Conservation (phyloP, 2,797 vertebrate genomes). For the Scyliorhinus canicula region DNA sequence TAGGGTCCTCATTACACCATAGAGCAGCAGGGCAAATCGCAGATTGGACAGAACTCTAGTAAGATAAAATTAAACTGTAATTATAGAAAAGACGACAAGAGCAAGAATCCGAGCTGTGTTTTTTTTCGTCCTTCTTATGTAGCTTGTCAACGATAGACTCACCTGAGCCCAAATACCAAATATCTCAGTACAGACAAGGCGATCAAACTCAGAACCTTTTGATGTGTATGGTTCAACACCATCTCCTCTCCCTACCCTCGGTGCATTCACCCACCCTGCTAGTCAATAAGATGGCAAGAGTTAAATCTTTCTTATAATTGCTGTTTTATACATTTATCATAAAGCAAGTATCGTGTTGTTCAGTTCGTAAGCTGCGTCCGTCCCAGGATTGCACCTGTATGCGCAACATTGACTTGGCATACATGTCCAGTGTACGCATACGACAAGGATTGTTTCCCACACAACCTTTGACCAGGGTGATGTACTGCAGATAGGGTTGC, state of each 20-base stretch:
- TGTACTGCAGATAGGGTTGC: neutral
- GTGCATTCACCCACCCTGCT: neutral
- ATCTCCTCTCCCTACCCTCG: neutral
- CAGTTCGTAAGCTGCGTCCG: neutral
- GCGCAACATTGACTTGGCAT: neutral
- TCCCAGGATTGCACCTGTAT: neutral
- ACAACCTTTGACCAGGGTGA: neutral
- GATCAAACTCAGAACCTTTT: neutral
- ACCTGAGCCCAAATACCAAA: neutral
- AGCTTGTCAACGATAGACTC: neutral
- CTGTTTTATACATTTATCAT: neutral
- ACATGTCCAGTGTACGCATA: neutral
- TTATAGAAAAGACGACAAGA: slow-evolving; percentile 53
- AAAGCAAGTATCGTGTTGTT: neutral
- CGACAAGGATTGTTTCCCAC: neutral
- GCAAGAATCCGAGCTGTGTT: slow-evolving; percentile 42
- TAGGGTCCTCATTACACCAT: neutral
- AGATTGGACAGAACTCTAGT: neutral
- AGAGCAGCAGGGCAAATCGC: neutral
- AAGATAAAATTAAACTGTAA: slow-evolving; percentile 44
- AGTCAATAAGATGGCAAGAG: neutral
- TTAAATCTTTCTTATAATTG: neutral
- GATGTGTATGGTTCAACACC: neutral
- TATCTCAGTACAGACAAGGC: neutral
- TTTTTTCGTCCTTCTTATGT: neutral